Base-by-base conservation (phyloP, 1,140 invertebrate genomes). In the Drosophila sucinea region DNA sequence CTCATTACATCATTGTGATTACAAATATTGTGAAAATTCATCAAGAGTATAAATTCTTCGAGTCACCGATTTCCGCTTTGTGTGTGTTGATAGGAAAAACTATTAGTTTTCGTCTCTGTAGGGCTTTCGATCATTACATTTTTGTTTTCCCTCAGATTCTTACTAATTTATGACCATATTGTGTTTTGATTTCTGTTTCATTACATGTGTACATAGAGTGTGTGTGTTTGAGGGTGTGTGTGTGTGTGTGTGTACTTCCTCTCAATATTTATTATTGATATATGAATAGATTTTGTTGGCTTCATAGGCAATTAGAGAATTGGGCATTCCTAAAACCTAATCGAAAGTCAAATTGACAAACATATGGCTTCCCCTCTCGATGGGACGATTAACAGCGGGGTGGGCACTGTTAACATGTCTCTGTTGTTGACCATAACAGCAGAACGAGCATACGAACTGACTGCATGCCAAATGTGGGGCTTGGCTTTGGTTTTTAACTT, bases 301-400 rank as follows among this genome's bases (percentile, higher is more conserved):
- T 76, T 73, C 35, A 68, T 76, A 41, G 65, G 55, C 65, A 76
- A 76, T 84, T 84, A 84, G 78, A 51, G 44, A 51, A 70, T 80
- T 60, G 63, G 72, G 44, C 81, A 80, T 80, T 80, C 76, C 44
- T 51, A 51, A 51, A 51, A 51, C 25, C 44, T 51, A 51, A 51
- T 51, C 44, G 44, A 51, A 51, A 77, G 78, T 68, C 64, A 79
- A 79, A 78, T 66, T 73, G 72, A 23, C 44, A 30, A 64, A 51
- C 80, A 84, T 79, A 82, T 82, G 79, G 79, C 73, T 66, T 73
- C 73, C 62, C 56, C 54, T 30, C 58, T 60, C 11, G 2, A 51
- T 51, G 23, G 8, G 44, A 51, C 44, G 44, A 51, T 41, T 73
- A 63, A 75, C 71, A 56, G 55, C 57, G 40, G 44, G 41, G 38